Percentiles rank a stretch among this genome's conserved stretches.
These are phyloP conservation scores for Melieria omissa DNA, from an alignment of 2,888 invertebrate genomes.

Conservation along the genomic window DNA sequence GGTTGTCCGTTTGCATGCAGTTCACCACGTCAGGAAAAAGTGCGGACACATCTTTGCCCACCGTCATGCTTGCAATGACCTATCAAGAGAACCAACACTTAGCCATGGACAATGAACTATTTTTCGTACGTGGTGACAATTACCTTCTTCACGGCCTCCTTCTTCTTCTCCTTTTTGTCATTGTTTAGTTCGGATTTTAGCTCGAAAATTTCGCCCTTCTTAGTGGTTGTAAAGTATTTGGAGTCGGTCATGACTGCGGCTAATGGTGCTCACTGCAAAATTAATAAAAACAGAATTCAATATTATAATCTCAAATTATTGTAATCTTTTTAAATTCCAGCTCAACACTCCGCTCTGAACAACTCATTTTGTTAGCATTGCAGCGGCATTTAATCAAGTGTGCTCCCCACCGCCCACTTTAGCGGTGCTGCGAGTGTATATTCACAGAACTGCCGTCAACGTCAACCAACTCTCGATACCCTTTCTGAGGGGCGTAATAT, in stretches of 20 bases:
- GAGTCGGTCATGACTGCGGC: slow-evolving; percentile 91
- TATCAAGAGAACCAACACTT: slow-evolving; percentile 58
- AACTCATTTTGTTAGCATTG: no score
- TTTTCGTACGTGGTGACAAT: slow-evolving; percentile 43
- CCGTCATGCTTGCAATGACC: slow-evolving; percentile 99
- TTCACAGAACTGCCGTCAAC: no score
- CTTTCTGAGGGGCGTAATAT: no score
- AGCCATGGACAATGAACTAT: not conserved
- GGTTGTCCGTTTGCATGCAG: slow-evolving; percentile 99
- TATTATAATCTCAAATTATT: not conserved
- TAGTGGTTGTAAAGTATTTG: slow-evolving; percentile 99
- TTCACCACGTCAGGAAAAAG: slow-evolving; percentile 99
- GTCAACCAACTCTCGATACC: no score
- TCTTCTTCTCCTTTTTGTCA: slow-evolving; percentile 99
- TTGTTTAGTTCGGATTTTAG: slow-evolving; percentile 98
- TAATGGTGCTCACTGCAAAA: not conserved
- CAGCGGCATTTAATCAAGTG: no score
- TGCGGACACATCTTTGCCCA: slow-evolving; percentile 99
- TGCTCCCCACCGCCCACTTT: no score
- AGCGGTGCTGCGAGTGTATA: no score
- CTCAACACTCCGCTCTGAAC: no score
- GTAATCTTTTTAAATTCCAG: no score
- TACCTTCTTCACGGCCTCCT: slow-evolving; percentile 99
- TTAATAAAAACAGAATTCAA: not conserved
- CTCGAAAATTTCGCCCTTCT: slow-evolving; percentile 99